Evolutionary conservation across 2,888 invertebrate species (phyloP), one percentile per base, ranked within the genome.

Genomic region (Meloe dianella): DNA sequence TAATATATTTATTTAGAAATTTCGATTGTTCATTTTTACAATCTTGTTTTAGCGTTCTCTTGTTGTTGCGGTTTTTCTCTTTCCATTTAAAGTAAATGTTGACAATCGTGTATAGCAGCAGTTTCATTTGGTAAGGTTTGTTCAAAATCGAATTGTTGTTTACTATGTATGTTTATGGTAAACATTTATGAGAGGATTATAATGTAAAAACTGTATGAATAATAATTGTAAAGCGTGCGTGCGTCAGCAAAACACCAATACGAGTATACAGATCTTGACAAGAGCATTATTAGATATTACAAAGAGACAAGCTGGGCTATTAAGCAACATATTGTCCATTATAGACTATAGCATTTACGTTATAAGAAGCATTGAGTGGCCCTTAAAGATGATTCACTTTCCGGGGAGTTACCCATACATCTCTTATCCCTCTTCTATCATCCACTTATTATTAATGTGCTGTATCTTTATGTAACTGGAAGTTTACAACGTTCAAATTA

Each of bases 301-400:
- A 73, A 75, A n/a, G 17, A 32, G 76, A 75, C 75, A 76, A 75
- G 74, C 71, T 72, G 73, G 63, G 70, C 77, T 75, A 78, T 79
- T 78, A 78, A 75, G 75, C 76, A 76, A 77, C 79, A 79, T 78
- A 79, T 79, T 79, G 79, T 77, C 77, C 77, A 77, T 78, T 78
- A 78, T 74, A 71, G 73, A 73, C 71, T 73, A 76, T 77, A 77
- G 74, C 74, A 72, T 76, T 75, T 74, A 74, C 71, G 72, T 70
- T 74, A 71, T 74, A 76, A n/a, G n/a, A n/a, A 73, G 72, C 74
- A 71, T 71, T 70, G 74, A 74, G 74, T 76, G 78, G 78, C 78
- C 77, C 76, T 78, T 76, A 75, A 75, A 75, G 77, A 73, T 77
- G 77, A 78, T 76, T 77, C 76, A 76, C 74, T 71, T 71, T 72